Evolutionary conservation across 1,140 invertebrate genomes (phyloP).

Genomic region (Drosophila baimaii): DNA sequence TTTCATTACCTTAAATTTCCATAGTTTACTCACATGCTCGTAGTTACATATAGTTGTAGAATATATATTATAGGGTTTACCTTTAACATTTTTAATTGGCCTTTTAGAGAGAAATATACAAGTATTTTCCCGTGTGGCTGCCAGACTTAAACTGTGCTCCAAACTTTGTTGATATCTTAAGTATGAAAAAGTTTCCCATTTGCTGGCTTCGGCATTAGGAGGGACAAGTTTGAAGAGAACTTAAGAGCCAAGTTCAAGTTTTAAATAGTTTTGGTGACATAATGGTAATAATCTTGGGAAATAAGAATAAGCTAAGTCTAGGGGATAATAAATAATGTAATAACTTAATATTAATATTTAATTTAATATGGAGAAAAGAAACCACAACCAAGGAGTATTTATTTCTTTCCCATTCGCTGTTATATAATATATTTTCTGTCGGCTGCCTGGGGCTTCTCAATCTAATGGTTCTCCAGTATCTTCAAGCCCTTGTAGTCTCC

Average conservation of each 20-base stretch:
- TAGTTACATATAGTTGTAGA: too few relatives aligned
- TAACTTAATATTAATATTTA: background rate
- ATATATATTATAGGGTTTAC: too few relatives aligned
- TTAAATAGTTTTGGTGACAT: slow-evolving; percentile 19
- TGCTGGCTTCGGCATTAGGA: slow-evolving; percentile 5
- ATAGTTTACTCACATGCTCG: background rate
- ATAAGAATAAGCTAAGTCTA: background rate
- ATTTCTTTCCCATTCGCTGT: slow-evolving; percentile 1
- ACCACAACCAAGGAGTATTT: background rate
- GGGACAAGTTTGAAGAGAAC: slow-evolving; percentile 11
- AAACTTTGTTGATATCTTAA: slow-evolving; percentile 39
- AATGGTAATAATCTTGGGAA: background rate
- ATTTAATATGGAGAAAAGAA: background rate
- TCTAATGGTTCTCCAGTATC: slow-evolving; percentile 3
- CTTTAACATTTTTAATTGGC: slow-evolving; percentile 29
- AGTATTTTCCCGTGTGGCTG: slow-evolving; percentile 7
- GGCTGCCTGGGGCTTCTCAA: slow-evolving; percentile 8
- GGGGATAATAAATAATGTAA: background rate
- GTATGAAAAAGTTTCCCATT: slow-evolving; percentile 21
- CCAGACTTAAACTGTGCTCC: slow-evolving; percentile 12
- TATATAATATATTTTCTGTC: background rate
- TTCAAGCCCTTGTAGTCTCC: too few relatives aligned
- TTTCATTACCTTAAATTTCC: background rate
- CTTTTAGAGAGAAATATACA: slow-evolving; percentile 6
- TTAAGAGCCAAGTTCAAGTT: slow-evolving; percentile 19